These are phyloP conservation scores for Tribolium freemani DNA, from an alignment of 2,888 invertebrate genomes.

Conservation along the genomic window DNA sequence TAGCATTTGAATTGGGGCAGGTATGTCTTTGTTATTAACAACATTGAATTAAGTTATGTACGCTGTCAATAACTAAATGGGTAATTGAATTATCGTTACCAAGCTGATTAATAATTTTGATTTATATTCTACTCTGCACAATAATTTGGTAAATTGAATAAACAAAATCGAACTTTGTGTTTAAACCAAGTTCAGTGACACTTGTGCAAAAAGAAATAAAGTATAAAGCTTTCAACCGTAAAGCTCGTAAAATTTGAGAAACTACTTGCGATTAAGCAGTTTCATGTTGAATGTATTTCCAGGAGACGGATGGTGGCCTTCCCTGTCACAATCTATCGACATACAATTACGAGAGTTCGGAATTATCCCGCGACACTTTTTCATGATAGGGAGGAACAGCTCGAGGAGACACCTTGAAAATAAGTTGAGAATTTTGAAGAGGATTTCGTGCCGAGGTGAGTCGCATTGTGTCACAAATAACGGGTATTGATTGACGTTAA, in stretches of 20 bases:
- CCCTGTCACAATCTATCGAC: constrained; percentile 69
- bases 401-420: constrained; percentile 66
- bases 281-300: constrained; percentile 50
- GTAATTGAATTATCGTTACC: constrained; percentile 4
- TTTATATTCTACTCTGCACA: not conserved
- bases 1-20: not conserved
- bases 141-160: constrained; percentile 1
- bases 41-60: not conserved
- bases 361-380: constrained; percentile 70
- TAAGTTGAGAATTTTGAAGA: constrained; percentile 67
- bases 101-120: constrained; percentile 3
- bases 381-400: constrained; percentile 66
- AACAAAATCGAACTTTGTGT: not conserved
- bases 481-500: constrained; percentile 33
- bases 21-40: not conserved
- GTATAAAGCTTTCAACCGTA: constrained; percentile 7
- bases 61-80: not conserved
- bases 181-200: not conserved
- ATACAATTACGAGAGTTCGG: constrained; percentile 69
- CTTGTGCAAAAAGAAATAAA: constrained; percentile 13
- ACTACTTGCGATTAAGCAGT: constrained; percentile 21
- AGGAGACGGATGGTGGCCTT: constrained; percentile 73
- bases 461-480: constrained; percentile 24
- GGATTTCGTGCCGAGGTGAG: constrained; percentile 70
- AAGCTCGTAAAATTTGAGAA: constrained; percentile 21